These are phyloP conservation scores for Drosophila busckii DNA, from an alignment of 1,140 invertebrate genomes.

Conservation along the genomic window DNA sequence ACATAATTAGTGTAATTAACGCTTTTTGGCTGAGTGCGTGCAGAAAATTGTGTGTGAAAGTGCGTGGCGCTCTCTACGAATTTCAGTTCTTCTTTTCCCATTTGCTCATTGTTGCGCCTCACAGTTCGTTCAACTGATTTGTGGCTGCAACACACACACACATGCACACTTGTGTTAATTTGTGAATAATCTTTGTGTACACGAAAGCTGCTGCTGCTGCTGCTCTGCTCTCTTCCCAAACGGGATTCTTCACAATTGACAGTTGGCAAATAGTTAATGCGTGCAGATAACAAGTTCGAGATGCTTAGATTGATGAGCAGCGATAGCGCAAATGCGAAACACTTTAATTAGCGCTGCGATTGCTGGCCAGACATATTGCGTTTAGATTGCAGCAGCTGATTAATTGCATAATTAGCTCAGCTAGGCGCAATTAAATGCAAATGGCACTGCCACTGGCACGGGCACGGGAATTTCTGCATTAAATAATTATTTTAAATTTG, in stretches of 20 bases:
- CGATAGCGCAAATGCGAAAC: conserved; percentile 20
- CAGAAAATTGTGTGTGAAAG: conserved; percentile 77
- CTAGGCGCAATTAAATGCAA: too few relatives aligned
- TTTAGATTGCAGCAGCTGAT: conserved; percentile 8
- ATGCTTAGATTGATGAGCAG: conserved; percentile 19
- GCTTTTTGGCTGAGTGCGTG: conserved; percentile 75
- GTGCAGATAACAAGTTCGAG: conserved; percentile 10
- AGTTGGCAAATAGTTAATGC: conserved; percentile 8
- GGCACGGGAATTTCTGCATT: too few relatives aligned
- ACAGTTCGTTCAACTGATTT: conserved; percentile 59
- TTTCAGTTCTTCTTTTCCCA: conserved; percentile 55
- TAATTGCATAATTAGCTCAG: conserved; percentile 5
- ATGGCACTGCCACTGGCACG: too few relatives aligned
- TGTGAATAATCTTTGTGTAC: conserved; percentile 60
- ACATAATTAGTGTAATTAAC: conserved; percentile 77
- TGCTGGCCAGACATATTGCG: neutral
- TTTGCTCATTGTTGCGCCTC: conserved; percentile 25
- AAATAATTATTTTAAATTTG: too few relatives aligned
- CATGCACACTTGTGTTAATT: conserved; percentile 47
- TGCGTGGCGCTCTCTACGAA: conserved; percentile 65
- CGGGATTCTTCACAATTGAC: conserved; percentile 10
- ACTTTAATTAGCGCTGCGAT: conserved; percentile 17
- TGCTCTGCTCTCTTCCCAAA: conserved; percentile 39
- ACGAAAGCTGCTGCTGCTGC: too few relatives aligned
- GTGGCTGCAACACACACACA: conserved; percentile 15